These are phyloP conservation scores for Triplophysa bombifrons DNA, from an alignment of 2,797 vertebrate genomes.

Conservation along the genomic window DNA sequence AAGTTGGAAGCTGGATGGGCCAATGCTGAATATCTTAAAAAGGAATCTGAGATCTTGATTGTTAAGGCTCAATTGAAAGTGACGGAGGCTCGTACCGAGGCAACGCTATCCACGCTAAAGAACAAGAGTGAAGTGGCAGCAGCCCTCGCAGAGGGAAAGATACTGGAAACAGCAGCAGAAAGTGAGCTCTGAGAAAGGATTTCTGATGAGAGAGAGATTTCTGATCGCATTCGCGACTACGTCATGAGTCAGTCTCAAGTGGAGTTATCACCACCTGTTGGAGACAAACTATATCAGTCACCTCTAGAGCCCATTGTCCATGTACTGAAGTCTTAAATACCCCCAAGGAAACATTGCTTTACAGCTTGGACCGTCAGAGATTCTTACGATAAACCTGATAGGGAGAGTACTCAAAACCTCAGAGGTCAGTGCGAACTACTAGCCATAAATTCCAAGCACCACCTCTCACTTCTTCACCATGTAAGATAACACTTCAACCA, in stretches of 20 bases:
- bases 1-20: too few species aligned
- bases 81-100: background rate
- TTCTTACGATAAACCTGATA: too few species aligned
- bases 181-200: constrained; percentile 12
- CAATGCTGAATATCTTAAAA: too few species aligned
- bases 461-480: background rate
- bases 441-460: background rate
- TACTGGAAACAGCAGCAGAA: background rate
- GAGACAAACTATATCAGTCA: background rate
- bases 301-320: background rate
- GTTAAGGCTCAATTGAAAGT: constrained; percentile 20
- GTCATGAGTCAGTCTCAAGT: background rate
- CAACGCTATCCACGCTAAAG: background rate
- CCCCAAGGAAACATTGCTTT: too few species aligned
- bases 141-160: background rate
- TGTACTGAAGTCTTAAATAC: too few species aligned
- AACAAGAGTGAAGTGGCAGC: constrained; percentile 3
- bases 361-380: too few species aligned
- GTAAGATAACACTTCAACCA: background rate
- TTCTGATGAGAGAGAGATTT: background rate
- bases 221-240: background rate
- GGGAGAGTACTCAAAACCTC: background rate
- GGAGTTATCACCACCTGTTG: background rate
- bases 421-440: background rate
- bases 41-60: too few species aligned